Evolutionary conservation across 2,113 vertebrate genomes (phyloP).

Genomic region (Pyxicephalus adspersus): DNA sequence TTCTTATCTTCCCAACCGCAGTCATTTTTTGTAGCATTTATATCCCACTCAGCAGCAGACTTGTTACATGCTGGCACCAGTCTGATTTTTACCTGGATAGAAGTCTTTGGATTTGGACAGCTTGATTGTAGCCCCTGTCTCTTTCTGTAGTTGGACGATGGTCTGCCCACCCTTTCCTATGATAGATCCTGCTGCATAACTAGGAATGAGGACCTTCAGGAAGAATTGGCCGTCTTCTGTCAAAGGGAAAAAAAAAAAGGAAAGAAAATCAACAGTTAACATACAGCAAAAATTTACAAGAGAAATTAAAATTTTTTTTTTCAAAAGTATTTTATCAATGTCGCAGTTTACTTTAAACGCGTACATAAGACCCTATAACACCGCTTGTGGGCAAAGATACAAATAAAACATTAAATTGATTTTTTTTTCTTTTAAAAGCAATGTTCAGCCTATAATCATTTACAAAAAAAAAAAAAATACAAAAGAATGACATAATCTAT

Average conservation of each 20-base stretch:
- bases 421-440: background rate
- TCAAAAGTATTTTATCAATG: background rate
- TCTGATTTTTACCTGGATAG: constrained; percentile 84
- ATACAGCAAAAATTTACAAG: background rate
- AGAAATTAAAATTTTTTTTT: background rate
- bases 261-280: constrained; percentile 54
- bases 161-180: constrained; percentile 90
- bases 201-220: constrained; percentile 91
- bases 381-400: background rate
- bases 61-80: constrained; percentile 59
- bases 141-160: constrained; percentile 89
- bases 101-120: constrained; percentile 92
- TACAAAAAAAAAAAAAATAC: constrained; percentile 61
- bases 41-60: background rate
- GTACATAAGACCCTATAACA: background rate
- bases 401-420: background rate
- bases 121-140: constrained; percentile 89
- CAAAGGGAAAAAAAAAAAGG: constrained; percentile 62
- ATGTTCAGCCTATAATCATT: constrained; percentile 32
- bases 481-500: constrained; percentile 15
- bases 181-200: constrained; percentile 91
- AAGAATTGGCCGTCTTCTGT: constrained; percentile 90
- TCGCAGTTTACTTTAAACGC: background rate
- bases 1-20: background rate
- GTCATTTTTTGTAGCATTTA: constrained; percentile 40